Evolutionary conservation across 2,888 invertebrate genomes (phyloP).

Genomic region (Parelbella ahira): DNA sequence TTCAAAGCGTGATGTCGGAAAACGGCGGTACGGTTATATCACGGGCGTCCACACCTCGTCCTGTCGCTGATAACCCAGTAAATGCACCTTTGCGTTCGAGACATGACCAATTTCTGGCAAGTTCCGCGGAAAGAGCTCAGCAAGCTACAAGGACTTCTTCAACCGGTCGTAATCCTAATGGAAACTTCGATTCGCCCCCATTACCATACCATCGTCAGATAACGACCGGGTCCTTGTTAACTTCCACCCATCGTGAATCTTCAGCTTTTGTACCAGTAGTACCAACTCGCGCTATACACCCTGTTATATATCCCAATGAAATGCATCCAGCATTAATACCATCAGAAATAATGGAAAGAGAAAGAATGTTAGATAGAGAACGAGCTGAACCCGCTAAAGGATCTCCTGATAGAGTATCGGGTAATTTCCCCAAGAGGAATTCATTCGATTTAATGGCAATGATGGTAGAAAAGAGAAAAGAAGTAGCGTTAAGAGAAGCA

Average conservation of each 20-base stretch:
- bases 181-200: slow-evolving; percentile 83
- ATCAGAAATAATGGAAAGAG: slow-evolving; percentile 80
- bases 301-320: slow-evolving; percentile 85
- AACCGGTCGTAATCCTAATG: slow-evolving; percentile 71
- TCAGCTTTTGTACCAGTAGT: slow-evolving; percentile 94
- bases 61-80: slow-evolving; percentile 66
- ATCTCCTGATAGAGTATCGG: slow-evolving; percentile 67
- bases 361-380: slow-evolving; percentile 73
- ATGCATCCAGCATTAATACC: slow-evolving; percentile 84
- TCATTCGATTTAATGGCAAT: slow-evolving; percentile 92
- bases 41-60: slow-evolving; percentile 76
- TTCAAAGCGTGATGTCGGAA: slow-evolving; percentile 68
- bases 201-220: slow-evolving; percentile 85
- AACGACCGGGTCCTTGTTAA: slow-evolving; percentile 69
- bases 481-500: slow-evolving; percentile 87
- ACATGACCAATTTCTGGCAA: slow-evolving; percentile 82
- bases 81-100: slow-evolving; percentile 71
- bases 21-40: slow-evolving; percentile 67
- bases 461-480: slow-evolving; percentile 94
- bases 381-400: slow-evolving; percentile 72
- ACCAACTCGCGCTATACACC: slow-evolving; percentile 87
- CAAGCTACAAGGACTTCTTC: slow-evolving; percentile 63
- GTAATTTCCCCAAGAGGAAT: slow-evolving; percentile 66
- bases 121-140: slow-evolving; percentile 71
- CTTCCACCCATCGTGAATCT: slow-evolving; percentile 85